Evolutionary conservation across 2,888 invertebrate species (phyloP).

Genomic region (Prenolepis imparis): DNA sequence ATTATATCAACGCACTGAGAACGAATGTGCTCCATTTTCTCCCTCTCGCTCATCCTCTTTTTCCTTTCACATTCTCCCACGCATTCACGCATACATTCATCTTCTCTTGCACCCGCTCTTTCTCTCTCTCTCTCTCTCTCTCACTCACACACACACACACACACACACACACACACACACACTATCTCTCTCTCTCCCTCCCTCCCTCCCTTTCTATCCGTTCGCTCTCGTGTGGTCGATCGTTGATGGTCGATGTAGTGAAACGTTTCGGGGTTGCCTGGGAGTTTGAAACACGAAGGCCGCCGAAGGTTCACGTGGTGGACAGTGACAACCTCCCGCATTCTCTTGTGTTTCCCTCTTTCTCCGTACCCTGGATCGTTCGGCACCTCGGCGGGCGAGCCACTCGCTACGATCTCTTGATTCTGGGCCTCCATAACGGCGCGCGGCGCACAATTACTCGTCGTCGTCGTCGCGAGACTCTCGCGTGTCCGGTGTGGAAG

Average conservation of each 20-base stretch:
- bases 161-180: not conserved
- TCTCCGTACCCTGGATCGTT: constrained; percentile 96
- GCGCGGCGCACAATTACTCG: constrained; percentile 72
- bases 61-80: constrained; percentile 60
- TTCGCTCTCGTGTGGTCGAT: constrained; percentile 56
- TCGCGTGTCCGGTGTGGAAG: constrained; percentile 66
- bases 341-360: constrained; percentile 31
- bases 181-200: constrained; percentile 27
- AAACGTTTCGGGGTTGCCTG: constrained; percentile 53
- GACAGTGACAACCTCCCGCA: constrained; percentile 40
- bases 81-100: constrained; percentile 29
- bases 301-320: constrained; percentile 51
- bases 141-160: not conserved
- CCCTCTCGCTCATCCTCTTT: constrained; percentile 61
- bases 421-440: constrained; percentile 91
- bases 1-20: constrained; percentile 62
- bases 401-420: constrained; percentile 92
- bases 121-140: not conserved
- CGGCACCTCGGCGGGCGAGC: constrained; percentile 96
- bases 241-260: constrained; percentile 71
- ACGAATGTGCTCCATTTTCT: constrained; percentile 52
- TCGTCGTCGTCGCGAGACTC: constrained; percentile 70
- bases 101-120: constrained; percentile 21
- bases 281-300: constrained; percentile 42
- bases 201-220: constrained; percentile 18